Evolutionary conservation across 2,113 vertebrate species (phyloP).

Genomic region (Procavia capensis): DNA sequence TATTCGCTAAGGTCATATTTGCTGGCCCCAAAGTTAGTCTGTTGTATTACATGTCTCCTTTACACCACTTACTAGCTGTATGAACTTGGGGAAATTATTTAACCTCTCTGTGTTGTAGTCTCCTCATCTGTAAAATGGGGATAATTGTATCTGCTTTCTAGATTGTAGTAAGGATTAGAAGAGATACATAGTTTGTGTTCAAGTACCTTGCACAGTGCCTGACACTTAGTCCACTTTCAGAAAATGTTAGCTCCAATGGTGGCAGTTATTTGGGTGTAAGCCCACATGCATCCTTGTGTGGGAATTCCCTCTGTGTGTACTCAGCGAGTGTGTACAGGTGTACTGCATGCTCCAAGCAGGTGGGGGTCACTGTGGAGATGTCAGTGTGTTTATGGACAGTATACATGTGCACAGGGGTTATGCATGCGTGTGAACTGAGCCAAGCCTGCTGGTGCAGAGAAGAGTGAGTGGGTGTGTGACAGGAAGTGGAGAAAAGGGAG

Average conservation of each 20-base stretch:
- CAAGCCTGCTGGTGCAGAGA: neutral
- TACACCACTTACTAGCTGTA: neutral
- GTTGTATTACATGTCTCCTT: neutral
- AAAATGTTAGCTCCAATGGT: neutral
- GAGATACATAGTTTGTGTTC: rapidly evolving
- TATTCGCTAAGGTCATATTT: neutral
- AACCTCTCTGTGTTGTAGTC: too few relatives aligned
- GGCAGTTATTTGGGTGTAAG: neutral
- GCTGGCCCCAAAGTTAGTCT: neutral
- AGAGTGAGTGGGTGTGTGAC: neutral
- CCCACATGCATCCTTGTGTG: too few relatives aligned
- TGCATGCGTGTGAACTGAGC: neutral
- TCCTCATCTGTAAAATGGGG: neutral
- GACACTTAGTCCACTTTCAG: neutral
- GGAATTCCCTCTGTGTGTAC: too few relatives aligned
- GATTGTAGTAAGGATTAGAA: neutral
- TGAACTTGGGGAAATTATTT: too few relatives aligned
- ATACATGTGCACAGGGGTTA: neutral
- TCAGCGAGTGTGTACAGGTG: neutral
- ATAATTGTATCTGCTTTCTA: neutral
- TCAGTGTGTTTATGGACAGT: neutral
- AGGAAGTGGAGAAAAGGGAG: neutral
- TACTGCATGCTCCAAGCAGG: neutral
- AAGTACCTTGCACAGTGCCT: neutral
- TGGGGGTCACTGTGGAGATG: too few relatives aligned